These are phyloP conservation scores for Hoplias malabaricus DNA, from an alignment of 2,113 vertebrate genomes.

Conservation along the genomic window DNA sequence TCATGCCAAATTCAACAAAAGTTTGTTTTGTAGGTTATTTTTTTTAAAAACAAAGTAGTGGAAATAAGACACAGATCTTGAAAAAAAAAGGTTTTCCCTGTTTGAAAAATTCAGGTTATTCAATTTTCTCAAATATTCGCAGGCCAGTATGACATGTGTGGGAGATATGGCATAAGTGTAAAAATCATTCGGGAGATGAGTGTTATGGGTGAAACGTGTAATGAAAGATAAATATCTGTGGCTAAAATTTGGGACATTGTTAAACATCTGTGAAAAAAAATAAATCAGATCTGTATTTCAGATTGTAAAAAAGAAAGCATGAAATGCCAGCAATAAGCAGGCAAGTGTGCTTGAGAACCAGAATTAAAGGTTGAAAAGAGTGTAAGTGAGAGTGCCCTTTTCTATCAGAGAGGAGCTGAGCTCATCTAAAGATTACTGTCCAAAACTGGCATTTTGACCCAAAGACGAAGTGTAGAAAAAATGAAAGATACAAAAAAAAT, in stretches of 20 bases:
- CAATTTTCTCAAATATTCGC: no score
- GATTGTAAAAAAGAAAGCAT: not conserved
- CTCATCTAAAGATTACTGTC: not conserved
- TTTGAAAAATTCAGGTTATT: no score
- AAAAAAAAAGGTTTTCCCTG: no score
- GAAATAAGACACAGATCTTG: no score
- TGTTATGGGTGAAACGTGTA: no score
- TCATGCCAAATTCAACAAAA: no score
- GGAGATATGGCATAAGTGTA: no score
- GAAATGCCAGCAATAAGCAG: not conserved
- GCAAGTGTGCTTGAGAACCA: not conserved
- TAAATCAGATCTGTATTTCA: not conserved
- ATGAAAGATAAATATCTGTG: no score
- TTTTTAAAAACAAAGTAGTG: no score
- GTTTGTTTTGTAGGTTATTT: no score
- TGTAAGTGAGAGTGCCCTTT: not conserved
- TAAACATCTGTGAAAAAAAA: not conserved
- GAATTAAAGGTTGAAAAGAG: not conserved
- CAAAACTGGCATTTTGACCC: not conserved
- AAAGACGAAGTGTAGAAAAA: not conserved
- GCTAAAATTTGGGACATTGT: not conserved
- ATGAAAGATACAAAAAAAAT: not conserved
- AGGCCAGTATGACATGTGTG: no score
- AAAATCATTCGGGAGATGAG: no score
- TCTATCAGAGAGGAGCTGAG: not conserved